These are phyloP conservation scores for Macropis europaea DNA, from an alignment of 2,888 invertebrate species.

Conservation along the genomic window DNA sequence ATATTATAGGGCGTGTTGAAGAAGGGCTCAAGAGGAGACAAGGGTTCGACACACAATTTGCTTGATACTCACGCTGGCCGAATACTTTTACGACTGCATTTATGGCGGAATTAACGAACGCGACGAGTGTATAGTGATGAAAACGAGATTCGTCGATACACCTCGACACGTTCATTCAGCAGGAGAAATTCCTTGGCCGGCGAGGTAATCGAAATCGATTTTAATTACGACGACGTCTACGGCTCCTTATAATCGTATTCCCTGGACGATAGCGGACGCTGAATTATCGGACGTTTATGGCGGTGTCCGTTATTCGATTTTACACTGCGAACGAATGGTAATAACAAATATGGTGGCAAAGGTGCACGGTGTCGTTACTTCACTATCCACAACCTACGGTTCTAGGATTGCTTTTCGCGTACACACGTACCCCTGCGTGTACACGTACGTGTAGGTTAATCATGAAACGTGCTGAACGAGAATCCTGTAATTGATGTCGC, in stretches of 20 bases:
- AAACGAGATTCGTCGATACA: background rate
- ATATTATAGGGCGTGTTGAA: too few relatives aligned
- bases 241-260: constrained; percentile 30
- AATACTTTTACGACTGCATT: too few relatives aligned
- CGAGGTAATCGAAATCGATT: constrained; percentile 47
- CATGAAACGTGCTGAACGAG: background rate
- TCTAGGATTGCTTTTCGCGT: background rate
- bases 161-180: background rate
- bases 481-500: background rate
- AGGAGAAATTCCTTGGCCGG: constrained; percentile 4
- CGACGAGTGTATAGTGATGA: background rate
- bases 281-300: constrained; percentile 62
- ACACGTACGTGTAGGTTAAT: too few relatives aligned
- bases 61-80: too few relatives aligned
- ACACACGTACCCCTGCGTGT: too few relatives aligned
- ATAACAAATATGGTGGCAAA: constrained; percentile 44
- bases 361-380: constrained; percentile 35
- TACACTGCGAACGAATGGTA: constrained; percentile 48
- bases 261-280: constrained; percentile 31
- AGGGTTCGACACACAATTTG: too few relatives aligned
- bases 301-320: constrained; percentile 60
- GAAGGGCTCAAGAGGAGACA: too few relatives aligned
- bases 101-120: background rate
- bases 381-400: constrained; percentile 29
- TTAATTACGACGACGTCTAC: constrained; percentile 57